These are phyloP conservation scores for Linnaemya tessellans DNA, from an alignment of 2,888 invertebrate genomes.

Conservation along the genomic window DNA sequence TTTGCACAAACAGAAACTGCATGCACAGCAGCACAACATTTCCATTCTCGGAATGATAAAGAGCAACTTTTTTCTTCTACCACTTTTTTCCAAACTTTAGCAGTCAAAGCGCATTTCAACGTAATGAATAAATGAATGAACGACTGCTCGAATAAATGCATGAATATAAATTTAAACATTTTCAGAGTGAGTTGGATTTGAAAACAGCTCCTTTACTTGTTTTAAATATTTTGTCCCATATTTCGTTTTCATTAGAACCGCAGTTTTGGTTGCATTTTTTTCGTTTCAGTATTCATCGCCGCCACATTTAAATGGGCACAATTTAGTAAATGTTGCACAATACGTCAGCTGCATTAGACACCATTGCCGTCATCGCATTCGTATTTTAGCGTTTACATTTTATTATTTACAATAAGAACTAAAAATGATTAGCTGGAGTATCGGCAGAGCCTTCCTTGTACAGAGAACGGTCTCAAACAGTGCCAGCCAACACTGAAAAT, in stretches of 20 bases:
- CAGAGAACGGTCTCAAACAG: no score
- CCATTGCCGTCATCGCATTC: neutral
- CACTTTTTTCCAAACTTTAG: slow-evolving; percentile 36
- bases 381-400: neutral
- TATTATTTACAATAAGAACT: no score
- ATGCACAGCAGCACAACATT: slow-evolving; percentile 33
- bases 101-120: slow-evolving; percentile 53
- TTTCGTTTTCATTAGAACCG: neutral
- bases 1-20: slow-evolving; percentile 7
- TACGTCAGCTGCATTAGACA: neutral
- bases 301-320: neutral
- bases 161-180: neutral
- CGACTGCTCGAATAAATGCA: neutral
- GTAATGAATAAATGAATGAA: slow-evolving; percentile 47
- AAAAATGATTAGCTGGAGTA: no score
- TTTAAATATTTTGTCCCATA: neutral
- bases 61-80: slow-evolving; percentile 32
- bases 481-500: no score
- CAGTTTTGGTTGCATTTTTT: neutral
- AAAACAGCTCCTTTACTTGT: neutral
- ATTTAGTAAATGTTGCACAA: neutral
- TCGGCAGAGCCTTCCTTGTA: no score
- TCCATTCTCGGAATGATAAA: slow-evolving; percentile 44
- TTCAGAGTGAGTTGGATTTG: neutral
- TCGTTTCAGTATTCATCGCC: neutral